phyloP scores from a whole-genome alignment of 2,888 invertebrate species.

The Reticulitermes lucifugus region DNA sequence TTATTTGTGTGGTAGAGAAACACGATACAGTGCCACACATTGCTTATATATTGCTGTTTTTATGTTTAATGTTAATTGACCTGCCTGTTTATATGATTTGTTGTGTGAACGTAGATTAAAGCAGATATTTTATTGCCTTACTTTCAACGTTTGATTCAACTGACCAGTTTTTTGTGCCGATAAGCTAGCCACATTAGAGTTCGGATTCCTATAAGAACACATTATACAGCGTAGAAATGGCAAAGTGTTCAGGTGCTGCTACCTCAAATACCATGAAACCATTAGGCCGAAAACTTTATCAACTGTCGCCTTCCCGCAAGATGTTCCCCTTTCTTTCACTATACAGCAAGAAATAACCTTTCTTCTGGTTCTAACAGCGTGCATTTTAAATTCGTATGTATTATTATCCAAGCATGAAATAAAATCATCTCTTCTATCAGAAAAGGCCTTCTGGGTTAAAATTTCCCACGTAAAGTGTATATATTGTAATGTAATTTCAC shows the following conservation, averaged over 20 bases:
- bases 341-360: no score
- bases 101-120: conserved; percentile 2
- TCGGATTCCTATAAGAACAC: not conserved
- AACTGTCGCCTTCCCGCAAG: not conserved
- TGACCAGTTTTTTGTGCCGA: conserved; percentile 25
- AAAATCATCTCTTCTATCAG: no score
- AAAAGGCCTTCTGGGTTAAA: no score
- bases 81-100: not conserved
- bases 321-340: not conserved
- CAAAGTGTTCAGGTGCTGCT: not conserved
- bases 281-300: not conserved
- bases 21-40: not conserved
- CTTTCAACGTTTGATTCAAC: conserved; percentile 23
- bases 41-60: not conserved
- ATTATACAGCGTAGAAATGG: not conserved
- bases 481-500: no score
- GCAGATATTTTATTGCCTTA: not conserved
- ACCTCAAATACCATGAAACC: not conserved
- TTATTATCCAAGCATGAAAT: no score
- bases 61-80: conserved; percentile 20
- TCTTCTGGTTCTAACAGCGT: no score
- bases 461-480: no score
- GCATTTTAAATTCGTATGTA: no score
- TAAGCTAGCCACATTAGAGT: not conserved
- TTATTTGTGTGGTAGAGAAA: conserved; percentile 10